Percentiles rank a stretch among this genome's conserved stretches.
Conservation (phyloP, 2,113 vertebrate genomes). For the Ciconia maguari region DNA sequence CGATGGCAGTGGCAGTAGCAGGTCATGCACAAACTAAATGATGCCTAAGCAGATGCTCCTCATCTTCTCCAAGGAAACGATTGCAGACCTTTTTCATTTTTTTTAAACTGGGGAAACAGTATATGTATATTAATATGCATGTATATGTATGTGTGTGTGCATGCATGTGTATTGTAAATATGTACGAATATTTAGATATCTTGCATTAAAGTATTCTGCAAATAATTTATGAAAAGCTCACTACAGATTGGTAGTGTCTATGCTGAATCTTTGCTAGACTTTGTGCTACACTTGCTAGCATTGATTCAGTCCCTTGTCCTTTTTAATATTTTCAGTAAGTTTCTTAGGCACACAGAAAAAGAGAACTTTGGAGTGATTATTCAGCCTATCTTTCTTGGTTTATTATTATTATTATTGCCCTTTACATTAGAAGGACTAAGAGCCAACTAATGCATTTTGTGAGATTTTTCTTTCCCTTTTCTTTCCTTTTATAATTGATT, state of each 20-base stretch:
- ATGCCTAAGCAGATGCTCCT: not conserved
- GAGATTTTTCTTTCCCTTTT: not conserved
- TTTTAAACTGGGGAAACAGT: not conserved
- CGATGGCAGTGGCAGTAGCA: not conserved
- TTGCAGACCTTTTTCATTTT: not conserved
- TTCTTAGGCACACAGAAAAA: not conserved
- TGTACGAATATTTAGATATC: not conserved
- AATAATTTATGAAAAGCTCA: not conserved
- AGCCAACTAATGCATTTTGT: slow-evolving; percentile 40
- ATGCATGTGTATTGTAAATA: not conserved
- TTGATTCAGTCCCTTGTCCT: not conserved
- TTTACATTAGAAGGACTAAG: not conserved
- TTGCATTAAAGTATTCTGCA: not conserved
- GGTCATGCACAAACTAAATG: not conserved
- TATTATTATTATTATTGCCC: not conserved
- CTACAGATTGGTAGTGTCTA: not conserved
- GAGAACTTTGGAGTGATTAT: not conserved
- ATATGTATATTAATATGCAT: not conserved
- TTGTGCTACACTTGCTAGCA: not conserved
- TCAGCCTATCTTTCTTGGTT: not conserved
- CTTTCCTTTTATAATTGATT: slow-evolving; percentile 45
- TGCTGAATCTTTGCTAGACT: not conserved
- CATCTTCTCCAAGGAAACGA: not conserved
- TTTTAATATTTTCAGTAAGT: not conserved
- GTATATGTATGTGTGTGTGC: not conserved